Evolutionary conservation across 1,140 invertebrate genomes (phyloP).

Genomic region (Drosophila orena): DNA sequence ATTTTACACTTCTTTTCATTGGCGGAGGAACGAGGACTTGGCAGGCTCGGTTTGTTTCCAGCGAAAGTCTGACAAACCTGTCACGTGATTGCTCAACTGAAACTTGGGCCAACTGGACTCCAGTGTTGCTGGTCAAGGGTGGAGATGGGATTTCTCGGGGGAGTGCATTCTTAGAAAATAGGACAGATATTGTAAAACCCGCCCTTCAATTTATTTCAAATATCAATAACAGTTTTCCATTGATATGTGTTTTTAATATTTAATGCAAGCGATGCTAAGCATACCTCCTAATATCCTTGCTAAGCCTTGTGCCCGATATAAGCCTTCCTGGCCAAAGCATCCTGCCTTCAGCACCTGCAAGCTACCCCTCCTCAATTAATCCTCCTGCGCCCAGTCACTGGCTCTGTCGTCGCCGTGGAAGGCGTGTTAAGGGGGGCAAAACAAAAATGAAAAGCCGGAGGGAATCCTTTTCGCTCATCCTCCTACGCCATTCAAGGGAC

Average conservation of each 20-base stretch:
- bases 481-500: conserved; percentile 19
- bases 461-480: conserved; percentile 46
- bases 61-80: conserved; percentile 74
- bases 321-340: conserved; percentile 46
- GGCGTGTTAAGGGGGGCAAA: conserved; percentile 3
- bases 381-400: conserved; percentile 46
- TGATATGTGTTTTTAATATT: too few relatives aligned
- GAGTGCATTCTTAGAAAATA: not conserved
- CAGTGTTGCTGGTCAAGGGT: conserved; percentile 20
- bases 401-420: conserved; percentile 26
- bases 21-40: conserved; percentile 34
- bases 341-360: too few relatives aligned
- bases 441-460: conserved; percentile 7
- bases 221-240: not conserved
- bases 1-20: conserved; percentile 40
- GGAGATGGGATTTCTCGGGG: not conserved
- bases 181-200: not conserved
- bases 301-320: conserved; percentile 14
- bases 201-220: too few relatives aligned
- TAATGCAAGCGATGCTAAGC: too few relatives aligned
- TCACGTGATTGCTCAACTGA: conserved; percentile 76
- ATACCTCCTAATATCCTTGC: not conserved
- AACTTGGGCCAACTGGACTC: conserved; percentile 33
- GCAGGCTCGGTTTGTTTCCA: conserved; percentile 71
- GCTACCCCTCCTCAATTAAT: conserved; percentile 9